Conservation (phyloP, 2,113 vertebrate genomes). For the Porphyrio hochstetteri region DNA sequence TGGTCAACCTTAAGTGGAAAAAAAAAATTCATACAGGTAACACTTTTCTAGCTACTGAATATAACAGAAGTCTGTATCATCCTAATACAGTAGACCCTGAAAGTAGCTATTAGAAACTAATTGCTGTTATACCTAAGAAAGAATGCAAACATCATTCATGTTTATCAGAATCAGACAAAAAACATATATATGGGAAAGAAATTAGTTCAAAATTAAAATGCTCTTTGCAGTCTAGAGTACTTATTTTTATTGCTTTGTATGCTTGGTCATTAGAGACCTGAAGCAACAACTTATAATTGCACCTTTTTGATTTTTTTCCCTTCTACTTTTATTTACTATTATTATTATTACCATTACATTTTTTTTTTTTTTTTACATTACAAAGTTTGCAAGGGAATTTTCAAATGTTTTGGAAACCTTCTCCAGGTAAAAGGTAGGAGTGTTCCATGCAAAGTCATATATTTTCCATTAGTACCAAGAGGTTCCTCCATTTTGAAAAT, state of each 20-base stretch:
- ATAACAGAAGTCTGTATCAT: background rate
- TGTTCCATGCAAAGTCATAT: background rate
- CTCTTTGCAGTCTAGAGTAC: background rate
- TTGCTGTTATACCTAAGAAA: background rate
- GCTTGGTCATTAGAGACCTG: background rate
- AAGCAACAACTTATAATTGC: background rate
- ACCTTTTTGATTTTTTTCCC: background rate
- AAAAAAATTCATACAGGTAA: background rate
- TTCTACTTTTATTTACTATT: background rate
- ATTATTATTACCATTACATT: background rate
- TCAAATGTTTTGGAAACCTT: background rate
- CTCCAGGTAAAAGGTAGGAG: background rate
- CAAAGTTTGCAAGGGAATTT: background rate
- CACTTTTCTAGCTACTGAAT: background rate
- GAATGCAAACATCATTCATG: background rate
- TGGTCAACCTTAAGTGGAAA: background rate
- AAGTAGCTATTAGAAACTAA: background rate
- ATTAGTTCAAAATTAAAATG: background rate
- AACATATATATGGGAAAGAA: background rate
- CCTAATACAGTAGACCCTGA: accelerated
- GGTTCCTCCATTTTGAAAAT: background rate
- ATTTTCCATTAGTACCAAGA: background rate
- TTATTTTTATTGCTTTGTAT: background rate
- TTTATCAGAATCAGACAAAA: background rate
- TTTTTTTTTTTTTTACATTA: background rate